A percentile compares a stretch with the other conserved stretches of the same genome.
Conservation (phyloP, 2,113 vertebrate genomes). For the Apus apus region DNA sequence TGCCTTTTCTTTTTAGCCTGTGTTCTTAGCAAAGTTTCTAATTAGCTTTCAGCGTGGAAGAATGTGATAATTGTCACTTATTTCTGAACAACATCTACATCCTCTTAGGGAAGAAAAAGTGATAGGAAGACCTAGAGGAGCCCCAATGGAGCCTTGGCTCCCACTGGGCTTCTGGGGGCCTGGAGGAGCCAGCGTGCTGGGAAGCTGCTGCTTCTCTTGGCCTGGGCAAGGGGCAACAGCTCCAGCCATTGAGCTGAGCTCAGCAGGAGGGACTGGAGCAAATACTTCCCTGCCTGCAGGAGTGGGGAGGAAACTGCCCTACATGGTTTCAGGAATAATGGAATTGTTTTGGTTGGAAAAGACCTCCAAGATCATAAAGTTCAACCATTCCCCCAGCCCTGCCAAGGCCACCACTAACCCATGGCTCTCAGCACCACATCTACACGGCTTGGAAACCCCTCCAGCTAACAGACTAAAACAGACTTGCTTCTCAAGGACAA, state of each 20-base stretch:
- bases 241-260: constrained; percentile 11
- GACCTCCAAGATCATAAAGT: too few relatives aligned
- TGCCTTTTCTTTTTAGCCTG: background rate
- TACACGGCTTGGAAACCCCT: too few relatives aligned
- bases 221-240: background rate
- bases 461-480: too few relatives aligned
- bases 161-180: background rate
- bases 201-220: background rate
- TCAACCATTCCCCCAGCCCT: too few relatives aligned
- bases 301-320: background rate
- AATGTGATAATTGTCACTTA: background rate
- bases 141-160: background rate
- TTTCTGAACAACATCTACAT: background rate
- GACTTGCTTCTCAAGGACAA: too few relatives aligned
- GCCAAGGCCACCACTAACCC: too few relatives aligned
- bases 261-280: background rate
- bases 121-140: background rate
- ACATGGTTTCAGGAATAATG: too few relatives aligned
- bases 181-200: accelerated
- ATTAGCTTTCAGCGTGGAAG: background rate
- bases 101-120: background rate
- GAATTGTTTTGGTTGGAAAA: too few relatives aligned
- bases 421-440: too few relatives aligned
- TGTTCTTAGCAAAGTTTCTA: background rate
- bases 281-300: background rate